These are phyloP conservation scores for Vollenhovia emeryi DNA, from an alignment of 1,140 invertebrate genomes.

Conservation along the genomic window DNA sequence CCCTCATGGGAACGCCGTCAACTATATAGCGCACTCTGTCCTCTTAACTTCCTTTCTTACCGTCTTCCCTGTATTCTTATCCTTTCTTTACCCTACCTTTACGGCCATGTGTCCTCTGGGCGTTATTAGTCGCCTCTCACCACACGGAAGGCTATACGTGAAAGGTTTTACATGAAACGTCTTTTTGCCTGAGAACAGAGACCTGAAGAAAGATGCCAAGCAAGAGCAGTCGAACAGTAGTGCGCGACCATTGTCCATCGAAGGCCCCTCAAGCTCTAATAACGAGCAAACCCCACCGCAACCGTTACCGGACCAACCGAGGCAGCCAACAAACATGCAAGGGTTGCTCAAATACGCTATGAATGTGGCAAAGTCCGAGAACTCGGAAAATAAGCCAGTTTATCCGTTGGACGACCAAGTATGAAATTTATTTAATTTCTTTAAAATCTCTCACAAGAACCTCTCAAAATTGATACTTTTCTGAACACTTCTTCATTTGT, in stretches of 20 bases:
- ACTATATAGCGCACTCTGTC: too few species aligned
- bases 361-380: conserved; percentile 87
- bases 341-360: conserved; percentile 88
- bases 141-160: too few species aligned
- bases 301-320: conserved; percentile 79
- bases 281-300: conserved; percentile 51
- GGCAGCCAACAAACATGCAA: conserved; percentile 84
- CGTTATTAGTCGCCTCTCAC: too few species aligned
- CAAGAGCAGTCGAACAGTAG: conserved; percentile 65
- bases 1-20: too few species aligned
- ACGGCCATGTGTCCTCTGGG: too few species aligned
- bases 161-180: too few species aligned
- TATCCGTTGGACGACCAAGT: conserved; percentile 88
- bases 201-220: not conserved
- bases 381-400: conserved; percentile 83
- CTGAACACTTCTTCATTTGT: too few species aligned
- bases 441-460: too few species aligned
- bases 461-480: too few species aligned
- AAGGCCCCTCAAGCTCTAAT: conserved; percentile 70
- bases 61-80: too few species aligned
- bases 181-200: not conserved
- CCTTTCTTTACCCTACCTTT: too few species aligned
- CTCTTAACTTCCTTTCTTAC: too few species aligned
- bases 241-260: conserved; percentile 78
- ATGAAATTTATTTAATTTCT: conserved; percentile 59